phyloP scores from a whole-genome alignment of 2,113 vertebrate species.

The Gallinago paraguaiae region DNA sequence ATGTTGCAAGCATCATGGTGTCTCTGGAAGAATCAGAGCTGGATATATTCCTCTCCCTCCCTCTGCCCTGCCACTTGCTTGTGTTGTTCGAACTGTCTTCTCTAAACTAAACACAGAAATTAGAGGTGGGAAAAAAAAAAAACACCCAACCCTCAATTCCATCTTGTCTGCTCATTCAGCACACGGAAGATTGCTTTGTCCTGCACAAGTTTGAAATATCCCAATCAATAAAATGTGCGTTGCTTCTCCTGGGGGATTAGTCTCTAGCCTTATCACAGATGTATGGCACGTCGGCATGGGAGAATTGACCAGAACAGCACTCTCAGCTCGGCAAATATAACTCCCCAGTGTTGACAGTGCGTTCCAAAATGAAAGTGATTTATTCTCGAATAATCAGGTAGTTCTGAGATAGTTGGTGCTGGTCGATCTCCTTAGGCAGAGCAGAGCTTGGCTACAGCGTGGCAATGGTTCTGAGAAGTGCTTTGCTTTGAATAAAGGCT shows the following conservation, averaged over 20 bases:
- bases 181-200: neutral
- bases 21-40: neutral
- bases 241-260: slow-evolving; percentile 18
- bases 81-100: neutral
- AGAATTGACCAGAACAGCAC: slow-evolving; percentile 20
- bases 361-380: slow-evolving; percentile 48
- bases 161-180: neutral
- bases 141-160: neutral
- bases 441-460: neutral
- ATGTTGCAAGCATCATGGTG: neutral
- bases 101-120: neutral
- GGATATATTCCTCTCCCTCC: neutral
- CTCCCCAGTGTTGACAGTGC: neutral
- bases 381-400: neutral
- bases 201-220: slow-evolving; percentile 9
- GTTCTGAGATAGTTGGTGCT: neutral
- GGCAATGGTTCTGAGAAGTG: neutral
- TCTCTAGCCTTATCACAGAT: slow-evolving; percentile 5
- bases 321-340: neutral
- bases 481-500: slow-evolving; percentile 18
- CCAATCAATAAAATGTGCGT: slow-evolving; percentile 26
- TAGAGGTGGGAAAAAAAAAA: neutral
- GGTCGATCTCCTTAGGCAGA: neutral
- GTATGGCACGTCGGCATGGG: neutral
- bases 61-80: neutral